Conservation (phyloP, 2,113 vertebrate genomes). For the Conger conger region DNA sequence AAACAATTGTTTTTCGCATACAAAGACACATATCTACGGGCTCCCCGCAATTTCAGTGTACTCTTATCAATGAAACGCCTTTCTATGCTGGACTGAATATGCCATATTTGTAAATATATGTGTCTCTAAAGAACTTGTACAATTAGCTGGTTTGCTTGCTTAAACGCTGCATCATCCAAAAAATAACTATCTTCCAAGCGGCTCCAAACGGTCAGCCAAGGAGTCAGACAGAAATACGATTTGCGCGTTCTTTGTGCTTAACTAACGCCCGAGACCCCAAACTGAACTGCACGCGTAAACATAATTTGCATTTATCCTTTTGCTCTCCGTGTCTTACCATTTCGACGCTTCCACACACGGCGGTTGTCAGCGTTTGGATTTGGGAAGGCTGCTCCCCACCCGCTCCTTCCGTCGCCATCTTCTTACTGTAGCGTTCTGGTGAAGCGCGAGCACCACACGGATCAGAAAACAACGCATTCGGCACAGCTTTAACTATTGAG, state of each 20-base stretch:
- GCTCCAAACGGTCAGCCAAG: neutral
- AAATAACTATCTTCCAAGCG: neutral
- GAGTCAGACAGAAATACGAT: neutral
- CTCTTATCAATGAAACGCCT: neutral
- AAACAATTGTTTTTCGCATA: constrained; percentile 1
- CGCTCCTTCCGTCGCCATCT: constrained; percentile 80
- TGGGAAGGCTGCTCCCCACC: constrained; percentile 73
- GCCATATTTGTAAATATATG: neutral
- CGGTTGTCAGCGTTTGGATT: constrained; percentile 66
- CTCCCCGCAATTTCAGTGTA: neutral
- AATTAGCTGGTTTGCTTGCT: neutral
- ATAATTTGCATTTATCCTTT: constrained; percentile 7
- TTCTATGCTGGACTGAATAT: too few species aligned
- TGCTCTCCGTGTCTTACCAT: constrained; percentile 60
- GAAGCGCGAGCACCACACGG: constrained; percentile 54
- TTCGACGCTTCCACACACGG: constrained; percentile 66
- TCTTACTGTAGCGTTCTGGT: constrained; percentile 71
- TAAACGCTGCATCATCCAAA: neutral
- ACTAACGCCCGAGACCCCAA: neutral
- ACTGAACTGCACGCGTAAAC: neutral
- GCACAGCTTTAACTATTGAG: constrained; percentile 62
- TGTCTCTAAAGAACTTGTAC: neutral
- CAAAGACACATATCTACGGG: neutral
- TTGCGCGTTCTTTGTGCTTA: neutral
- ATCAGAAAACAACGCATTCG: constrained; percentile 60